phyloP scores from a whole-genome alignment of 2,113 vertebrate genomes.

The Cebus imitator region DNA sequence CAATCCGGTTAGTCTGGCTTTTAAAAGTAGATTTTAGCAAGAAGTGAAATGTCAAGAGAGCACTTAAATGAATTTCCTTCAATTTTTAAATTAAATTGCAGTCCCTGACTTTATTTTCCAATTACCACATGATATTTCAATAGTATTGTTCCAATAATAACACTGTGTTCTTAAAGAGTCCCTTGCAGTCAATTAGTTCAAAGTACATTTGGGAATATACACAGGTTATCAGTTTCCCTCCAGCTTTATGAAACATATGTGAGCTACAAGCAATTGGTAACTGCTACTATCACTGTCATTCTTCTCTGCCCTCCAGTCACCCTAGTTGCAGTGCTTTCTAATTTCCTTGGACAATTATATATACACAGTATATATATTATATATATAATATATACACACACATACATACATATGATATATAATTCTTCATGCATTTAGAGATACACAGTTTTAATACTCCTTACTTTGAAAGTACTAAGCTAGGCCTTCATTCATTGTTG shows the following conservation, averaged over 20 bases:
- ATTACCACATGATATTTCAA: constrained; percentile 39
- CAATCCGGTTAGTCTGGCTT: constrained; percentile 54
- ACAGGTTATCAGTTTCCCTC: background rate
- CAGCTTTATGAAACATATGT: background rate
- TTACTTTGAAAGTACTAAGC: background rate
- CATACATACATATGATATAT: too few relatives aligned
- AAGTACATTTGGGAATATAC: background rate
- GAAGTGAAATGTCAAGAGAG: constrained; percentile 36
- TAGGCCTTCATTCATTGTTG: background rate
- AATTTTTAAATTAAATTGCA: constrained; percentile 56
- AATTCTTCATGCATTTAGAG: background rate
- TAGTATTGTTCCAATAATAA: constrained; percentile 13
- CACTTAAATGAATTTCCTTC: constrained; percentile 54
- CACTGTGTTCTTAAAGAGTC: constrained; percentile 34
- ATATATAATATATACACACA: too few relatives aligned
- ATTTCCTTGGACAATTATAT: background rate
- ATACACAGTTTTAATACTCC: background rate
- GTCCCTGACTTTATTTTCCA: constrained; percentile 62
- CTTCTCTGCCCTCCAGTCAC: background rate
- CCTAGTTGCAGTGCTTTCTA: background rate
- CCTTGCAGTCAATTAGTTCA: constrained; percentile 41
- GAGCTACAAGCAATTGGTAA: background rate
- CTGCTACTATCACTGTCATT: background rate
- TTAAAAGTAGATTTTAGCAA: constrained; percentile 57
- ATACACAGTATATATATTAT: background rate